Conservation (phyloP, 2,113 vertebrate genomes). For the Ageneiosus marmoratus region DNA sequence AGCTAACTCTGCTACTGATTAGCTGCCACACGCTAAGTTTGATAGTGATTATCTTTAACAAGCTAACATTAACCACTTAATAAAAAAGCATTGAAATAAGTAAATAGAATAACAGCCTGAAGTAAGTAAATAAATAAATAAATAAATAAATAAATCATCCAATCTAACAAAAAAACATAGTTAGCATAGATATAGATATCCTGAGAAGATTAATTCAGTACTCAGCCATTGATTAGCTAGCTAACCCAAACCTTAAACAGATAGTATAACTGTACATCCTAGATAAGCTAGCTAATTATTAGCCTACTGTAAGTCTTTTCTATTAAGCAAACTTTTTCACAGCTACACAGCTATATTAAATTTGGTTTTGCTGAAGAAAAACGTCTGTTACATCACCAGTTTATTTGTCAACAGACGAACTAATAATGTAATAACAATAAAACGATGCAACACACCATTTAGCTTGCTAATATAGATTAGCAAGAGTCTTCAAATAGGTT, state of each 20-base stretch:
- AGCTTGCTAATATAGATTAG: not conserved
- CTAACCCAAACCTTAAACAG: not conserved
- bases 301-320: not conserved
- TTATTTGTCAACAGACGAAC: too few relatives aligned
- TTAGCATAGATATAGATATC: too few relatives aligned
- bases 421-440: not conserved
- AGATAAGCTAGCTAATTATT: not conserved
- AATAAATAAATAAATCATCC: not conserved
- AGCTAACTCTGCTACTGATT: not conserved
- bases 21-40: not conserved
- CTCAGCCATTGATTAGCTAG: not conserved
- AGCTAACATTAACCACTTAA: not conserved
- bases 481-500: constrained; percentile 38
- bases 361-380: not conserved
- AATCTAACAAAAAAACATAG: not conserved
- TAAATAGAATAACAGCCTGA: not conserved
- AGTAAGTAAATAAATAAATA: too few relatives aligned
- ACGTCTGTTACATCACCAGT: too few relatives aligned
- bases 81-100: not conserved
- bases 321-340: not conserved
- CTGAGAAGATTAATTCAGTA: not conserved
- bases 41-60: not conserved
- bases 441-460: not conserved
- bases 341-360: not conserved
- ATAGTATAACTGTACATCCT: not conserved